A percentile compares a stretch with the other conserved stretches of the same genome.
Evolutionary conservation across 2,113 vertebrate genomes (phyloP).

Genomic region (Antennarius striatus): DNA sequence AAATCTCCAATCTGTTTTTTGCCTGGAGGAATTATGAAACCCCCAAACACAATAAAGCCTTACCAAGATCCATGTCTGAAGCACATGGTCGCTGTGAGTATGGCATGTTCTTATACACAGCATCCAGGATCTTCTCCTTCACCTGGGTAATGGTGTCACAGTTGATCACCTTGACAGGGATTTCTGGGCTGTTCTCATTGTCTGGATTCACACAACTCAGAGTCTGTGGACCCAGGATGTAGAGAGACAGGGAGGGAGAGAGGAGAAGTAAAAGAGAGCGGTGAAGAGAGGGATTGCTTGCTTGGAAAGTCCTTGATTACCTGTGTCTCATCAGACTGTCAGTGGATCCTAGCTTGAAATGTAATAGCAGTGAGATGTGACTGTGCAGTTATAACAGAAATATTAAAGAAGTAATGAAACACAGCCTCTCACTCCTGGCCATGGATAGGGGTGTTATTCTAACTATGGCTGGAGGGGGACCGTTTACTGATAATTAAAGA

Average conservation of each 20-base stretch:
- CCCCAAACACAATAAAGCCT: constrained; percentile 11
- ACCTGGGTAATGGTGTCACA: constrained; percentile 95
- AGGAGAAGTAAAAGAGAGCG: constrained; percentile 36
- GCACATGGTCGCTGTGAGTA: constrained; percentile 89
- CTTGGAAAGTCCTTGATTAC: constrained; percentile 59
- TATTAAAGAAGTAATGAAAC: constrained; percentile 74
- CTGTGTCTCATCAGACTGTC: constrained; percentile 57
- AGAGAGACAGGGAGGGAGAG: constrained; percentile 14
- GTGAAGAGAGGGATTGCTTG: constrained; percentile 53
- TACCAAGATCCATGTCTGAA: constrained; percentile 92
- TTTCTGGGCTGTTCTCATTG: constrained; percentile 94
- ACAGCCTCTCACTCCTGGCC: constrained; percentile 54
- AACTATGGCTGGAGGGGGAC: constrained; percentile 48
- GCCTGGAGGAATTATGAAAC: not conserved
- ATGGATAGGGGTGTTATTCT: constrained; percentile 68
- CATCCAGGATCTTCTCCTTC: constrained; percentile 95
- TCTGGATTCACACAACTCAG: constrained; percentile 93
- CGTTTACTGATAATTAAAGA: constrained; percentile 29
- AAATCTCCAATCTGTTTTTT: not conserved
- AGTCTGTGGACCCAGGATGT: constrained; percentile 77
- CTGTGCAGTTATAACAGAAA: constrained; percentile 58
- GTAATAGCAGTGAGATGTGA: constrained; percentile 73
- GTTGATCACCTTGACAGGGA: constrained; percentile 92
- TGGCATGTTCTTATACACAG: constrained; percentile 91
- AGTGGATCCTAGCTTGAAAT: constrained; percentile 66